Evolutionary conservation across 1,140 invertebrate genomes (phyloP).

Genomic region (Lysiphlebus fabarum): DNA sequence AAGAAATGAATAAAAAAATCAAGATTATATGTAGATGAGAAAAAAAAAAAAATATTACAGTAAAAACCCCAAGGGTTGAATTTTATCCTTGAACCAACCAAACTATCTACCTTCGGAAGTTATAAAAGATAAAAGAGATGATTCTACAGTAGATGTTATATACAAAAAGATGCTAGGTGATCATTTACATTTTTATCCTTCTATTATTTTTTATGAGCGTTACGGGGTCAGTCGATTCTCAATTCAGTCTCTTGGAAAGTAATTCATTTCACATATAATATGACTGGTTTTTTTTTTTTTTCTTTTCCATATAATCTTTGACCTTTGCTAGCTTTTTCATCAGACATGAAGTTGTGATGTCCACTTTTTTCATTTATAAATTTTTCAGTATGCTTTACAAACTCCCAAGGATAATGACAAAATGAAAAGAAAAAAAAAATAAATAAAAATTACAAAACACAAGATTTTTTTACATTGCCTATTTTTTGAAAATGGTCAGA

Average conservation of each 20-base stretch:
- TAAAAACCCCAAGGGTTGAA: background rate
- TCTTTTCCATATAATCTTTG: background rate
- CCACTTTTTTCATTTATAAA: no score
- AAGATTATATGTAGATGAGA: no score
- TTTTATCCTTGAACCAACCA: conserved; percentile 7
- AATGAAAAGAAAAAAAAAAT: background rate
- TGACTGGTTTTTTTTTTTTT: conserved; percentile 10
- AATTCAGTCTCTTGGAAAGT: conserved; percentile 13
- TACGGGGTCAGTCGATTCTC: conserved; percentile 23
- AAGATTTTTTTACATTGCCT: conserved; percentile 12
- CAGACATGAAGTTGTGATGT: background rate
- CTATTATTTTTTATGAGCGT: conserved; percentile 33
- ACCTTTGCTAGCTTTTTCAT: background rate
- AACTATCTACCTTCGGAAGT: conserved; percentile 18
- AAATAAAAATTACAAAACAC: background rate
- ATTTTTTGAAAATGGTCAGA: conserved; percentile 27
- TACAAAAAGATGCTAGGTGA: conserved; percentile 15
- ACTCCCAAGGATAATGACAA: no score
- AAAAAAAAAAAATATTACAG: no score
- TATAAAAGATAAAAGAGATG: conserved; percentile 24
- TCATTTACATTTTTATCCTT: conserved; percentile 35
- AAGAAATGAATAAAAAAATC: no score
- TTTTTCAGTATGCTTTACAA: no score
- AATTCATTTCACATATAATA: conserved; percentile 3
- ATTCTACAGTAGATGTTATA: conserved; percentile 3